phyloP scores from a whole-genome alignment of 2,888 invertebrate species.

The Cabera pusaria region DNA sequence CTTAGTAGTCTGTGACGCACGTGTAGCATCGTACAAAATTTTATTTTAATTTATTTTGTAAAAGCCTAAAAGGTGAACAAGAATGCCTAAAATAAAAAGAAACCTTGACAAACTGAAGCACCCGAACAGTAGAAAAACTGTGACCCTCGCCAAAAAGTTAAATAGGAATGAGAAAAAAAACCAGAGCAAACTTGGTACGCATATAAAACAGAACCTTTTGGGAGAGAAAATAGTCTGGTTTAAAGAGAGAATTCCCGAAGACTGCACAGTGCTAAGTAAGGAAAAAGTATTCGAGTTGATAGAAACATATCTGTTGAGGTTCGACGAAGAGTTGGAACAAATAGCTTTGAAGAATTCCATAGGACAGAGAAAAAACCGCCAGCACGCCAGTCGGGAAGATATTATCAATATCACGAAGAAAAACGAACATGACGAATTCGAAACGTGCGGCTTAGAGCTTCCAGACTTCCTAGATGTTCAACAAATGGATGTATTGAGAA shows the following conservation, averaged over 20 bases:
- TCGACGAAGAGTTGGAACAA: slow-evolving; percentile 91
- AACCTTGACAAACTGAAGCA: slow-evolving; percentile 86
- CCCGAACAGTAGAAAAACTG: slow-evolving; percentile 93
- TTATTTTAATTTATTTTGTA: no score
- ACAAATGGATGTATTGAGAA: slow-evolving; percentile 83
- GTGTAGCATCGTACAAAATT: no score
- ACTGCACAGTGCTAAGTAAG: slow-evolving; percentile 79
- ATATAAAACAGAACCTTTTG: slow-evolving; percentile 88
- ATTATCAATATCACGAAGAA: slow-evolving; percentile 90
- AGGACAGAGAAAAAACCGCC: slow-evolving; percentile 88
- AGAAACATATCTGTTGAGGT: slow-evolving; percentile 78
- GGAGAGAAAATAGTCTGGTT: slow-evolving; percentile 93
- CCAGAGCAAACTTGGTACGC: slow-evolving; percentile 85
- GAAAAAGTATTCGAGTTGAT: slow-evolving; percentile 84
- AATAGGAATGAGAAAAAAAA: slow-evolving; percentile 85
- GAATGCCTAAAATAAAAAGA: slow-evolving; percentile 68
- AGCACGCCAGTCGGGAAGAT: slow-evolving; percentile 92
- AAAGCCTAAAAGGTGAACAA: no score
- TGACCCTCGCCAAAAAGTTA: slow-evolving; percentile 87
- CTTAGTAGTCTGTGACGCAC: no score
- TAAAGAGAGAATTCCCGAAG: slow-evolving; percentile 85
- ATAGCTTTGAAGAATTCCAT: slow-evolving; percentile 91
- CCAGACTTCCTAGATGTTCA: slow-evolving; percentile 86
- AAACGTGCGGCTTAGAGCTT: slow-evolving; percentile 91
- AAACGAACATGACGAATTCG: slow-evolving; percentile 88